Evolutionary conservation across 1,140 invertebrate genomes (phyloP), one percentile per base, ranked within the genome.

Genomic region (Atta texana): DNA sequence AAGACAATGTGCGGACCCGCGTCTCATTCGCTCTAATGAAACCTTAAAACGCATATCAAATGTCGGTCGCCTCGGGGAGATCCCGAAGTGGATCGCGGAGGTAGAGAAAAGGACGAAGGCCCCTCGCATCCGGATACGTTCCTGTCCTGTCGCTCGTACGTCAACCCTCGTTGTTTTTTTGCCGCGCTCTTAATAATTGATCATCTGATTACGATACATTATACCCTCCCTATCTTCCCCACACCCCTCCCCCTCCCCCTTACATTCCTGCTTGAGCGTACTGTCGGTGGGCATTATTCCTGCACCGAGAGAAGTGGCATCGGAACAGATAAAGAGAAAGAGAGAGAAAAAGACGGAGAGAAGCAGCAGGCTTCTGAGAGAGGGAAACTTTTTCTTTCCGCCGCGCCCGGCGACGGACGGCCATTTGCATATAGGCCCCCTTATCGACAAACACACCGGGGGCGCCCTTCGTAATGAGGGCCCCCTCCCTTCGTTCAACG

Each of bases 121-220:
- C 89, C 88, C 87, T 82, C 55, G 75, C 82, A 90, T 90, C 89
- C 89, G 89, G 89, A 85, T 90, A 89, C 89, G 87, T 84, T 86
- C 44, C 69, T 82, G 78, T 89, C 88, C 88, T 93, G 93, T 94
- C 93, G 93, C 91, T 93, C 92, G 92, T 91, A 94, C 94, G 94
- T 95, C 94, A 95, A 94, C 94, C 94, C 94, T 94, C 93, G 93
- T 94, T 94, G 93, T 94, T 94, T 94, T 92, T 95, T 95, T 94
- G 93, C 92, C 91, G 92, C 86, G 90, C 88, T 93, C 93, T 95
- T 94, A 94, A 95, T 95, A 95, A 95, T 95, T 95, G 94, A 94
- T 95, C 94, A 95, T 95, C 93, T 94, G 94, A 94, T 94, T 95
- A 94, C 93, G 93, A 94, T 94, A 94, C 93, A 94, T 94, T 94